Base-by-base conservation (phyloP, 2,113 vertebrate species). In the Zosterops borbonicus region DNA sequence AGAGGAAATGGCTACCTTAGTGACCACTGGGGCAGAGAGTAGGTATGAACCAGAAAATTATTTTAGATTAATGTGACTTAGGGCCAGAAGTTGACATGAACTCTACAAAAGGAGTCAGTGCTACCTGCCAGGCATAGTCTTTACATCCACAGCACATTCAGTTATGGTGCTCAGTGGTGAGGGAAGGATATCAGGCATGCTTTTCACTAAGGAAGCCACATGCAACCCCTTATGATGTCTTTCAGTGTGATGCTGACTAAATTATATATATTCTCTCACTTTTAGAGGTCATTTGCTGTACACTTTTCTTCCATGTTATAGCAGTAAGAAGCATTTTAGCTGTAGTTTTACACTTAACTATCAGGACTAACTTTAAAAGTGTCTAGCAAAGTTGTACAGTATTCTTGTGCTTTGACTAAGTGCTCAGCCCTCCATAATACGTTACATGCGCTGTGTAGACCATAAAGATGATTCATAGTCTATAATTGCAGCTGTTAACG, bases 101-200 rank as follows among this genome's bases (percentile, higher is more conserved):
- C 11, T 56, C 0, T 33, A 15, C 14, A 9, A 55, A 75, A 74
- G 22, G 33, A 77, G 19, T 60, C 52, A 18, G 6, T 60, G 29
- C n/a, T 65, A 42, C 11, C 6, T 16, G 8, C 20, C 25, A 56
- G 22, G 59, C 12, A 10, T n/a, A 21, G 13, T 56, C 31, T 76
- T 89, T n/a, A 24, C 0, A 0, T 42, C 8, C 3, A 3, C 22
- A 50, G 3, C 9, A 5, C 29, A 33, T 74, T 92, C n/a, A 69
- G 6, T 69, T 70, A 28, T 6, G 8, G 6, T 39, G 29, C 10
- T 70, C 27, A 42, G 37, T 3, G 2, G 12, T 35, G 35, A 82
- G 49, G 14, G 14, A 68, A 9, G 11, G 52, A 44, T 23, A 13
- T 52, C 39, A 29, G 31, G 9, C 6, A 2, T 35, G 7, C 14